Evolutionary conservation across 2,888 invertebrate species (phyloP), one percentile per base, ranked within the genome.

Genomic region (Eumacrocentrus americanus): DNA sequence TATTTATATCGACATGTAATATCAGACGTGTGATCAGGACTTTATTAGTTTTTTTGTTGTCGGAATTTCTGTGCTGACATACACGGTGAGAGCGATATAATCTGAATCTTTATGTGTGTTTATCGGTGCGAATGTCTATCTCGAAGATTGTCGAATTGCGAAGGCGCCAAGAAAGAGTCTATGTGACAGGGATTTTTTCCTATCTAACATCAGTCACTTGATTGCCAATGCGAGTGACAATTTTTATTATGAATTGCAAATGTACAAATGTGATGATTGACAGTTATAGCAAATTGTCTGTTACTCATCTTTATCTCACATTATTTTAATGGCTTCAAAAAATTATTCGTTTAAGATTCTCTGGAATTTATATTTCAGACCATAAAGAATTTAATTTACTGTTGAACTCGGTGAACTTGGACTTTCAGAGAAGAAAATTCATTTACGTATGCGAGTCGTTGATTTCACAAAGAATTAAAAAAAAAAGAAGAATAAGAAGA

Each of bases 111-210:
- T 20, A 42, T 20, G 20, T 42, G 42, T 42, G 20, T 42, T 42
- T 16, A 42, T 42, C 20, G 20, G 42, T 42, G 42, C 42, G 42
- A 42, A 42, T 42, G 38, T 42, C 20, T 42, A 42, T 42, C 20
- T 42, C 18, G n/a, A 42, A 9, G 42, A 20, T 20, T 18, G 42
- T 42, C 20, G 20, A 42, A 42, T 42, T 11, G 18, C 2, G 38
- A 14, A 18, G 11, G 42, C 20, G 42, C 16, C 20, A 42, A 18
- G 20, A 42, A 20, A 42, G 42, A n/a, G n/a, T n/a, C n/a, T n/a
- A n/a, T 42, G 20, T 42, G 42, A 42, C 42, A 42, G 7, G 42
- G 9, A 18, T 3, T 18, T 18, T 20, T 42, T n/a, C n/a, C n/a
- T n/a, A n/a, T n/a, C n/a, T n/a, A n/a, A n/a, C n/a, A n/a, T n/a